Percentiles rank a stretch among this genome's conserved stretches.
Evolutionary conservation across 2,113 vertebrate species (phyloP).

Genomic region (Scopus umbretta): DNA sequence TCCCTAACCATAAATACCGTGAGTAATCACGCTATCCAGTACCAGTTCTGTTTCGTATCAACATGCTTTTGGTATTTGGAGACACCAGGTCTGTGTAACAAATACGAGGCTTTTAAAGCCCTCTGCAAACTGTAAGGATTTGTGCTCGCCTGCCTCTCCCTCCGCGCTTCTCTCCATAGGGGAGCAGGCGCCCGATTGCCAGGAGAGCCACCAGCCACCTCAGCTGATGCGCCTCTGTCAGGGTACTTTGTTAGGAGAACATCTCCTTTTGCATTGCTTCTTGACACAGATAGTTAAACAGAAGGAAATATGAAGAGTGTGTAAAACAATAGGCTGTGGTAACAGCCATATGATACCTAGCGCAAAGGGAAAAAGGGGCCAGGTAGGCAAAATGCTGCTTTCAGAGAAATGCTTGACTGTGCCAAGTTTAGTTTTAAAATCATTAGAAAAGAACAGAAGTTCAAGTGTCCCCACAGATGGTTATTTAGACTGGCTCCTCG

Average conservation of each 20-base stretch:
- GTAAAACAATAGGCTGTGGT: slow-evolving; percentile 16
- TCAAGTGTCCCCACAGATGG: neutral
- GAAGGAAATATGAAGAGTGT: slow-evolving; percentile 27
- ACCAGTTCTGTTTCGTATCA: neutral
- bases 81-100: neutral
- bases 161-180: neutral
- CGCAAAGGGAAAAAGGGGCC: neutral
- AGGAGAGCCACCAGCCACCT: neutral
- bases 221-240: neutral
- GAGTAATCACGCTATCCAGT: neutral
- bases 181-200: neutral
- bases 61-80: rapidly evolving
- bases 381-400: neutral
- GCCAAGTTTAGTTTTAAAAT: neutral
- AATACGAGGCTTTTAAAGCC: neutral
- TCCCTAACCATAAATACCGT: neutral
- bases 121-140: rapidly evolving
- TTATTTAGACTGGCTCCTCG: neutral
- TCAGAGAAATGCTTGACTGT: neutral
- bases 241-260: neutral
- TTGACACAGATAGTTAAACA: neutral
- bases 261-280: neutral
- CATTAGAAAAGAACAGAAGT: neutral
- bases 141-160: neutral
- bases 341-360: neutral